Base-by-base conservation (phyloP, 2,888 invertebrate species). In the Drosophila engyochracea region DNA sequence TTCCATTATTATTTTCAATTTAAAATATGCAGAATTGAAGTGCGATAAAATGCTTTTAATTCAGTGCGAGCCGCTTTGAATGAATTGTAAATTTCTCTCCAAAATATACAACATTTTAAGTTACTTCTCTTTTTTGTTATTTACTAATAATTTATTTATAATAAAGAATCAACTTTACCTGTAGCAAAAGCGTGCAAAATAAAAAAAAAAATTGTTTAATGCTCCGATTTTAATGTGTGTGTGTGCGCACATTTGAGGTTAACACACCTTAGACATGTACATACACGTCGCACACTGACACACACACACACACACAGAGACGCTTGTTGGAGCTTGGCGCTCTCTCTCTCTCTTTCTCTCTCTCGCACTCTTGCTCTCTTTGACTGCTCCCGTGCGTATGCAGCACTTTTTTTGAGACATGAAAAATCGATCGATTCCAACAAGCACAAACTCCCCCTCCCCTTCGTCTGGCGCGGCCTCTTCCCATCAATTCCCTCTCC, bases 211-310 rank as follows among this genome's bases (percentile, higher is more conserved):
- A 54, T 19, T 69, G 28, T 47, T 52, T 53, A 59, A 61, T 71
- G 59, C 70, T 63, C 47, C 70, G 60, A 64, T 65, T 74, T 65
- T 62, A 30, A 49, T 72, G 51, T 70, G 77, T 74, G 72, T 76
- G 73, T 77, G 73, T 49, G 70, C 41, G 66, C 75, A 70, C 78
- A 81, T 79, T 85, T 91, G 91, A 92, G 93, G 92, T 92, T 92
- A 93, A 93, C 93, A 93, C 93, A 93, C 93, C 93, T 93, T 93
- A 91, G 90, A 89, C 90, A 88, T 91, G 84, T 92, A 92, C 90
- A 92, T 90, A 91, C 91, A 90, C 83, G 89, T 85, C 80, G 63
- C 70, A 65, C 68, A 58, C 31, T 53, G 44, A 70, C 37, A 69
- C 30, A 63, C 35, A 35, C 35, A 4, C 62, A 55, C 31, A 68